phyloP scores from a whole-genome alignment of 2,888 invertebrate genomes.

The Strigamia crassipes region DNA sequence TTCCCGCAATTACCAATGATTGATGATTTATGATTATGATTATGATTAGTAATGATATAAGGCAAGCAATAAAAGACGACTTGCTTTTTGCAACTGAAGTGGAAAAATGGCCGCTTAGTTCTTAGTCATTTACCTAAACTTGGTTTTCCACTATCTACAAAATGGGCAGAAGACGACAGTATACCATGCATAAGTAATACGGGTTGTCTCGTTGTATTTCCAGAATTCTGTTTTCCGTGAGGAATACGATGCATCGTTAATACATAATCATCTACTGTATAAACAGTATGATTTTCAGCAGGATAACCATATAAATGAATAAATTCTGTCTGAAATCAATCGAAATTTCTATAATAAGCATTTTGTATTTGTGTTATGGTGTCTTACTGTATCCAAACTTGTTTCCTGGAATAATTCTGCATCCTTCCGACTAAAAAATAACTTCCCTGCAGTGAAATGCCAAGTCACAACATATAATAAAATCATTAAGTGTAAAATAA shows the following conservation, averaged over 20 bases:
- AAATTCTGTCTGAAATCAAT: not conserved
- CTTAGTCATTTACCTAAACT: not conserved
- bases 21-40: too few species aligned
- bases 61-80: too few species aligned
- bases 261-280: not conserved
- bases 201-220: not conserved
- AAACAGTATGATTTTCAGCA: not conserved
- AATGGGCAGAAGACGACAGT: not conserved
- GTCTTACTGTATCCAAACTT: not conserved
- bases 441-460: too few species aligned
- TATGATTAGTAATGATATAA: too few species aligned
- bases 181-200: not conserved
- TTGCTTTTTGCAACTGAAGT: too few species aligned
- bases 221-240: not conserved
- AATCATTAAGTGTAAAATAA: too few species aligned
- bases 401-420: not conserved
- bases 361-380: too few species aligned
- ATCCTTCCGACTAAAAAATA: not conserved
- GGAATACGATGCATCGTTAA: conserved; percentile 5
- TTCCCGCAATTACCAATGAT: too few species aligned
- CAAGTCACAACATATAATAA: too few species aligned
- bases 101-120: too few species aligned
- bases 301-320: not conserved
- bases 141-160: conserved; percentile 9
- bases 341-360: not conserved